Conservation (phyloP, 2,888 invertebrate genomes). For the Drosophila melanosoma region DNA sequence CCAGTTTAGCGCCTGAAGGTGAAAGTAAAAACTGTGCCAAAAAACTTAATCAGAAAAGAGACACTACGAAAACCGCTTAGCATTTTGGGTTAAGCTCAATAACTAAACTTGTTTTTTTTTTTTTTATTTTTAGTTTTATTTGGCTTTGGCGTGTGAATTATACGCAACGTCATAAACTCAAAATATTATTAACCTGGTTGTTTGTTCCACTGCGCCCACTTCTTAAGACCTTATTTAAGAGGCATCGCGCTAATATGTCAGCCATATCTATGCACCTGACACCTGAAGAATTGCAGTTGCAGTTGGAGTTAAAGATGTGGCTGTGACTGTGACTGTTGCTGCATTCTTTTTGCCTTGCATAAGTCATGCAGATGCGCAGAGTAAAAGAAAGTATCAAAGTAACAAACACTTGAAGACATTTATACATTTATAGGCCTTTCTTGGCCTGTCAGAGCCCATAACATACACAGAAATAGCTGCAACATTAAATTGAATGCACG, state of each 20-base stretch:
- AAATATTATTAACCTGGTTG: slow-evolving; percentile 66
- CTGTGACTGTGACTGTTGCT: slow-evolving; percentile 6
- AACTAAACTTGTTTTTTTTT: slow-evolving; percentile 66
- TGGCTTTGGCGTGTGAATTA: slow-evolving; percentile 58
- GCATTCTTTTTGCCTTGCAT: slow-evolving; percentile 23
- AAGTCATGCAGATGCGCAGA: slow-evolving; percentile 32
- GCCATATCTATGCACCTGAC: slow-evolving; percentile 57
- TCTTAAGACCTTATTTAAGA: slow-evolving; percentile 7
- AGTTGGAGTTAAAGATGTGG: neutral
- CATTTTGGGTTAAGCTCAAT: slow-evolving; percentile 75
- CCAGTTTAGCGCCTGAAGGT: slow-evolving; percentile 39
- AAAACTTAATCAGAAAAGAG: slow-evolving; percentile 44
- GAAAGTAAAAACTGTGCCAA: slow-evolving; percentile 72
- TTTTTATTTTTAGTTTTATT: neutral
- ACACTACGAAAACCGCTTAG: slow-evolving; percentile 32
- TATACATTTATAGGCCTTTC: slow-evolving; percentile 12
- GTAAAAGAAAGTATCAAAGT: slow-evolving; percentile 39
- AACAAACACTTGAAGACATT: slow-evolving; percentile 11
- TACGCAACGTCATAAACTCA: slow-evolving; percentile 43
- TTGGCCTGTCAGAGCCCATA: neutral
- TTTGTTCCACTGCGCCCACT: slow-evolving; percentile 12
- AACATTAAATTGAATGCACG: slow-evolving; percentile 26
- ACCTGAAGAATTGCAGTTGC: slow-evolving; percentile 4
- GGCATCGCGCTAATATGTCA: slow-evolving; percentile 48
- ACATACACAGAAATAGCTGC: slow-evolving; percentile 4